These are phyloP conservation scores for Habrosyne pyritoides DNA, from an alignment of 2,888 invertebrate species.

Conservation along the genomic window DNA sequence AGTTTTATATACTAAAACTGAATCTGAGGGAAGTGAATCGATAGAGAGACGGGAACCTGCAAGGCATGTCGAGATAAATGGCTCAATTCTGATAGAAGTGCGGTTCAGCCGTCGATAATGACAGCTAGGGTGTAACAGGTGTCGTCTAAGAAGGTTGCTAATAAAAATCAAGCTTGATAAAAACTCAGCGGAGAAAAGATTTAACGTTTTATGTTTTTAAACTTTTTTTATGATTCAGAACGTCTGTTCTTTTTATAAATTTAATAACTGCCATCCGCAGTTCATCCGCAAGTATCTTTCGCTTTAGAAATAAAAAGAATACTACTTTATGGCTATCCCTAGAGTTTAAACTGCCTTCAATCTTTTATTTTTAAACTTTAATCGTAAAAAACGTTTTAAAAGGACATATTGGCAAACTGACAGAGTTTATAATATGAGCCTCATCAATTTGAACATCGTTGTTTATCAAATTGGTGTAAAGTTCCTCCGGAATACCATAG, in stretches of 20 bases:
- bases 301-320: too few species aligned
- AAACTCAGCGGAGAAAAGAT: slow-evolving; percentile 19
- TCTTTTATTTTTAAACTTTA: too few species aligned
- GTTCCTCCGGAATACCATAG: background rate
- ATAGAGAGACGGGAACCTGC: slow-evolving; percentile 15
- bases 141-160: slow-evolving; percentile 20
- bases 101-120: slow-evolving; percentile 38
- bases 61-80: slow-evolving; percentile 44
- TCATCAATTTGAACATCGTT: too few species aligned
- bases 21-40: slow-evolving; percentile 12
- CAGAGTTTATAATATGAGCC: slow-evolving; percentile 8
- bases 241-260: too few species aligned
- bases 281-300: too few species aligned
- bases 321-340: too few species aligned
- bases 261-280: too few species aligned
- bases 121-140: slow-evolving; percentile 22
- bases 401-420: too few species aligned
- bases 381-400: too few species aligned
- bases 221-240: background rate
- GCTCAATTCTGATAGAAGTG: slow-evolving; percentile 42
- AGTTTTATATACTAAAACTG: slow-evolving; percentile 18
- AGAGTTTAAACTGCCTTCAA: too few species aligned
- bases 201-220: background rate
- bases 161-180: slow-evolving; percentile 43
- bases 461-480: background rate